These are phyloP conservation scores for Heliconius eleuchia DNA, from an alignment of 1,140 invertebrate species.

Conservation along the genomic window DNA sequence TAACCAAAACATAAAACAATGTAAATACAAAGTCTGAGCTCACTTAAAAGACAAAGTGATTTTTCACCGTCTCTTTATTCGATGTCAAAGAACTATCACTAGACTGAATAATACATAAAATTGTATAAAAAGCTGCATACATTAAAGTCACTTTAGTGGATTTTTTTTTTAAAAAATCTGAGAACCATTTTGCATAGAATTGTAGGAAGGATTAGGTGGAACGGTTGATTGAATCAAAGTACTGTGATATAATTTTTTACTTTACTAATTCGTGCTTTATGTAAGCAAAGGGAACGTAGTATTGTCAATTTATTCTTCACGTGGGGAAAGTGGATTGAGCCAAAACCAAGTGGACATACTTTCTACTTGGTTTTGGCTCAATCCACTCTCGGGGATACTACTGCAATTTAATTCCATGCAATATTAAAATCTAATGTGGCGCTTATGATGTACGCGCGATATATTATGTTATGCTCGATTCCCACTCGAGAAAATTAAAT, in stretches of 20 bases:
- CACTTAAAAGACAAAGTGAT: not conserved
- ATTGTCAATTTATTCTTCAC: no score
- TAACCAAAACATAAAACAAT: not conserved
- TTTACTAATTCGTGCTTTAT: no score
- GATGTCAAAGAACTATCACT: not conserved
- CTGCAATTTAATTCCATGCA: no score
- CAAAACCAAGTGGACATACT: no score
- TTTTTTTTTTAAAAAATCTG: not conserved
- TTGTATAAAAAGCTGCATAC: not conserved
- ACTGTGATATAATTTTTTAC: not conserved
- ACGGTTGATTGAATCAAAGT: not conserved
- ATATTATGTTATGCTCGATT: no score
- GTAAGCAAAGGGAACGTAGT: no score
- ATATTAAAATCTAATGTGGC: no score
- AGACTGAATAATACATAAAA: conserved; percentile 1
- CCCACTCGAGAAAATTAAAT: no score
- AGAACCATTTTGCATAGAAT: not conserved
- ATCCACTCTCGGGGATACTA: no score
- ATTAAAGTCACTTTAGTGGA: not conserved
- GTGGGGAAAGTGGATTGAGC: no score
- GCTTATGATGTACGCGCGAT: no score
- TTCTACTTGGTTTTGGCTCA: no score
- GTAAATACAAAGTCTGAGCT: not conserved
- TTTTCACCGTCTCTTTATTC: conserved; percentile 5
- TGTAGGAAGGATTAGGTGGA: not conserved